Base-by-base conservation (phyloP, 2,888 invertebrate species). In the Drosophila phalerata region DNA sequence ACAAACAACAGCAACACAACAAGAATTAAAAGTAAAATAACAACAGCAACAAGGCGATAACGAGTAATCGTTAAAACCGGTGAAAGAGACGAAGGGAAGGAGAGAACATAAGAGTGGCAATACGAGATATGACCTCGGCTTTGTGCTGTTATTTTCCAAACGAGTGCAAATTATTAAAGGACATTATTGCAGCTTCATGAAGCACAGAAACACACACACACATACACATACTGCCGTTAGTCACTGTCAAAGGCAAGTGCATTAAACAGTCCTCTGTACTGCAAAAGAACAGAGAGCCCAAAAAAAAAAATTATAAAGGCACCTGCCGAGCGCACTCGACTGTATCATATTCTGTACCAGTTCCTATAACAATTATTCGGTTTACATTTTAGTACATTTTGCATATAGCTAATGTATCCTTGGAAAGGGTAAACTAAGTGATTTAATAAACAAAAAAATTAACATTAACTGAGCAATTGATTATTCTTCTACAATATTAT, bases 141-240 rank as follows among this genome's bases (percentile, higher is more conserved):
- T 79, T 79, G 74, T 76, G 74, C 73, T 81, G 87, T 81, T 91
- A 89, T 90, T 90, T 90, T 90, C 90, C 90, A 89, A 91, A 80
- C 85, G 88, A 90, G 76, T 88, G 91, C 78, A 85, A 90, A 91
- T 90, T 90, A 91, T 90, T 90, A 91, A 91, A 91, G 79, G 83
- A 71, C 83, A 91, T 90, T 91, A 90, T 85, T 90, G 84, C 88
- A 90, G 90, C 90, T 90, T 91, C 91, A 89, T 83, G 84, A 77
- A 89, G 70, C 83, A 81, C 48, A 57, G 47, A 63, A 61, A 64
- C 55, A 69, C 55, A 47, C 17, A 53, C 22, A 64, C 34, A 62
- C 34, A 72, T 30, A 45, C 17, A 48, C 17, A 30, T 0, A 49
- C 28, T 48, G 30, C 42, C 45, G 51, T 71, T 82, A 55, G 51